Percentiles rank a stretch among this genome's conserved stretches.
phyloP scores from a whole-genome alignment of 1,140 invertebrate species.

The Saccostrea cuccullata region DNA sequence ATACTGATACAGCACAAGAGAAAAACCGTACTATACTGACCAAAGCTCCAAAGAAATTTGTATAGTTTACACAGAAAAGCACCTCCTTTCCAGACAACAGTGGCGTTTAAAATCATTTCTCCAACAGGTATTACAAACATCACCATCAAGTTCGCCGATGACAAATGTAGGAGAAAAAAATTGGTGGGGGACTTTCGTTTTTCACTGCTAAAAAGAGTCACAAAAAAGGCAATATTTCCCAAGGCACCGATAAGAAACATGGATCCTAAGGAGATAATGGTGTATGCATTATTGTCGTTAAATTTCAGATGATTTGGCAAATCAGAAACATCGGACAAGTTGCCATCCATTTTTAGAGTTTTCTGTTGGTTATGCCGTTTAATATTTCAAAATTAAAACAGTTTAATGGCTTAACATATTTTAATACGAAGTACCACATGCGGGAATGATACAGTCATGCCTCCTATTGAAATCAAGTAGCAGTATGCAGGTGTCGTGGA shows the following conservation, averaged over 20 bases:
- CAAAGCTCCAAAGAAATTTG: constrained; percentile 9
- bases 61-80: neutral
- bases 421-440: too few species aligned
- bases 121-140: constrained; percentile 10
- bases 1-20: constrained; percentile 12
- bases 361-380: neutral
- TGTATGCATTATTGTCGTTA: neutral
- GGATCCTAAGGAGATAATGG: neutral
- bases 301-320: constrained; percentile 7
- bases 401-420: too few species aligned
- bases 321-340: neutral
- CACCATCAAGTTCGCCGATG: neutral
- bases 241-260: neutral
- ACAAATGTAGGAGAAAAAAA: neutral
- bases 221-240: constrained; percentile 13
- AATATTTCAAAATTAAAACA: neutral
- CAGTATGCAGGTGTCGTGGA: too few species aligned
- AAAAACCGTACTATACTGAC: neutral
- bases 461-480: too few species aligned
- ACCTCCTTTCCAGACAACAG: neutral
- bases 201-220: neutral
- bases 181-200: constrained; percentile 9
- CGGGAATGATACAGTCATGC: too few species aligned
- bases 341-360: neutral
- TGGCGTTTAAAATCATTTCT: constrained; percentile 11